Evolutionary conservation across 2,888 invertebrate species (phyloP), one percentile per base, ranked within the genome.

Genomic region (Limnephilus auricula): DNA sequence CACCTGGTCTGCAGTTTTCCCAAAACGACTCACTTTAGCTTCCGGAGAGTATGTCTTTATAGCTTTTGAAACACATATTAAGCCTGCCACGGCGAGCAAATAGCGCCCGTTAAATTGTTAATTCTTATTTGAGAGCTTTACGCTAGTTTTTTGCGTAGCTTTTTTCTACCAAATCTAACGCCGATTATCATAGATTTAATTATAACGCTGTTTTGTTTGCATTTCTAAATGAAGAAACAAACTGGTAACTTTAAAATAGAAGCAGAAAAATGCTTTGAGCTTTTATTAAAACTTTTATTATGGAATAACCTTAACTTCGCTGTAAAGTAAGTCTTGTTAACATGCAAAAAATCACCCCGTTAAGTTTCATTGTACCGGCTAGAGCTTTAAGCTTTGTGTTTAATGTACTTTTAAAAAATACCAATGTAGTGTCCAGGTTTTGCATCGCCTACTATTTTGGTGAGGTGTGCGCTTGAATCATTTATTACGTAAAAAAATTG

Each of bases 241-340:
- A 82, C 15, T 31, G 15, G 32, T n/a, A 65, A n/a, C 65, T 82
- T 3, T 82, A 82, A 31, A 82, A 32, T 32, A 32, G 6, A n/a
- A 40, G n/a, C n/a, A 5, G 18, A 79, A 88, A 88, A 78, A 79
- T 85, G 10, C 34, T 45, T n/a, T 45, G n/a, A 78, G 87, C 89
- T 85, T 92, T 92, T 92, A 92, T 92, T 92, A 92, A 92, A 92
- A 91, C 91, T 92, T 92, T 92, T 92, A 92, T 92, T 91, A 92
- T 79, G 88, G 88, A 92, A 90, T 90, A 92, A 92, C 89, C 90
- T 85, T 91, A 92, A 92, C 92, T 92, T 91, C 79, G 90, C 92
- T 89, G 89, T 84, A 88, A 91, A 89, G 90, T 89, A 90, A 92
- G 92, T 92, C 92, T 92, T 92, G 92, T 92, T 92, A 92, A 92